Percentiles rank a stretch among this genome's conserved stretches.
These are phyloP conservation scores for Tigriopus californicus DNA, from an alignment of 2,888 invertebrate species.

Conservation along the genomic window DNA sequence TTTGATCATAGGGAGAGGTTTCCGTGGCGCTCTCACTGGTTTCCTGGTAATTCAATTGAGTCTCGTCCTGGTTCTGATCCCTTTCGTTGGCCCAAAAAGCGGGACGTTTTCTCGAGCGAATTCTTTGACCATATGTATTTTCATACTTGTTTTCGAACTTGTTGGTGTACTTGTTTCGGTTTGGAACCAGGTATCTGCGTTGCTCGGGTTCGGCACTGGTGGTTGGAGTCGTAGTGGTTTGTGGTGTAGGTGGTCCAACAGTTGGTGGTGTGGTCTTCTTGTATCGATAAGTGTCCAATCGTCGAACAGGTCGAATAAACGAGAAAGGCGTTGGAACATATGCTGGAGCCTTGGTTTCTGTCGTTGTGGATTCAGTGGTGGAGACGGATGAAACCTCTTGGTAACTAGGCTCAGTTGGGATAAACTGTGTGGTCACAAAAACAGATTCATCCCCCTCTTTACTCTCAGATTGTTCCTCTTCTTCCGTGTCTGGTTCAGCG, in stretches of 20 bases:
- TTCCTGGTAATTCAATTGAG: neutral
- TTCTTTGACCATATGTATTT: neutral
- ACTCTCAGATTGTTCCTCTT: neutral
- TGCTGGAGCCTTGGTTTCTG: neutral
- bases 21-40: neutral
- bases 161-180: neutral
- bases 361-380: neutral
- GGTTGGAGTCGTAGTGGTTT: neutral
- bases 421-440: neutral
- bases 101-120: conserved; percentile 1
- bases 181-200: neutral
- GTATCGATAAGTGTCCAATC: neutral
- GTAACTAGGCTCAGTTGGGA: neutral
- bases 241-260: neutral
- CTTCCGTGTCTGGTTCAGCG: neutral
- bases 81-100: neutral
- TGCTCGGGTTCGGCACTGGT: neutral
- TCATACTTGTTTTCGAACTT: neutral
- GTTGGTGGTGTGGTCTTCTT: neutral
- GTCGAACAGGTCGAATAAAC: neutral
- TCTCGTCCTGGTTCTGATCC: neutral
- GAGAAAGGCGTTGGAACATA: neutral
- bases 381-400: neutral
- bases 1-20: neutral
- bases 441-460: neutral